Percentiles rank a stretch among this genome's conserved stretches.
These are phyloP conservation scores for Rhinichthys klamathensis DNA, from an alignment of 2,113 vertebrate genomes.

Conservation along the genomic window DNA sequence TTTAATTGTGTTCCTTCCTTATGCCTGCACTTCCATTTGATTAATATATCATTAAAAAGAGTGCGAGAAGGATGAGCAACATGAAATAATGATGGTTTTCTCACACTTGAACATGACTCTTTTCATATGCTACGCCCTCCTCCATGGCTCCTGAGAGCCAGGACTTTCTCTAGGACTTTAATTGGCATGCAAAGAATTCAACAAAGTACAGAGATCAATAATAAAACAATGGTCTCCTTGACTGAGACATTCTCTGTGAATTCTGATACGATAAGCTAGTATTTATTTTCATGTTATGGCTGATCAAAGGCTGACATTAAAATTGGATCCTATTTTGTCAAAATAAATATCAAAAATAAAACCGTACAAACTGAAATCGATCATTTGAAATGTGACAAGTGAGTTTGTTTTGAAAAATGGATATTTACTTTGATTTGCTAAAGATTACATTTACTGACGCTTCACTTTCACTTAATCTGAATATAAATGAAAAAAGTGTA, in stretches of 20 bases:
- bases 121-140: conserved; percentile 40
- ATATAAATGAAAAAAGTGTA: no score
- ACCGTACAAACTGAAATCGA: no score
- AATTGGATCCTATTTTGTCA: not conserved
- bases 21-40: conserved; percentile 66
- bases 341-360: not conserved
- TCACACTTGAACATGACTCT: conserved; percentile 11
- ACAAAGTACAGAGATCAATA: conserved; percentile 58
- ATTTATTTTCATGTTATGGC: conserved; percentile 19
- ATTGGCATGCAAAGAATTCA: conserved; percentile 68
- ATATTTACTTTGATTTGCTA: no score
- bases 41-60: conserved; percentile 78
- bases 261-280: not conserved
- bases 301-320: not conserved
- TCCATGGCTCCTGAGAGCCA: conserved; percentile 51
- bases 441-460: no score
- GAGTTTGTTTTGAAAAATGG: no score
- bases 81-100: conserved; percentile 63
- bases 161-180: conserved; percentile 60
- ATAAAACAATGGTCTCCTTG: conserved; percentile 76
- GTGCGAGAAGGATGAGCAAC: conserved; percentile 61
- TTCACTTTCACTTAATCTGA: no score
- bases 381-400: no score
- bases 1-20: conserved; percentile 71
- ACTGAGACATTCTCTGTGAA: conserved; percentile 69